Evolutionary conservation across 1,140 invertebrate genomes (phyloP).

Genomic region (Lordiphosa clarofinis): DNA sequence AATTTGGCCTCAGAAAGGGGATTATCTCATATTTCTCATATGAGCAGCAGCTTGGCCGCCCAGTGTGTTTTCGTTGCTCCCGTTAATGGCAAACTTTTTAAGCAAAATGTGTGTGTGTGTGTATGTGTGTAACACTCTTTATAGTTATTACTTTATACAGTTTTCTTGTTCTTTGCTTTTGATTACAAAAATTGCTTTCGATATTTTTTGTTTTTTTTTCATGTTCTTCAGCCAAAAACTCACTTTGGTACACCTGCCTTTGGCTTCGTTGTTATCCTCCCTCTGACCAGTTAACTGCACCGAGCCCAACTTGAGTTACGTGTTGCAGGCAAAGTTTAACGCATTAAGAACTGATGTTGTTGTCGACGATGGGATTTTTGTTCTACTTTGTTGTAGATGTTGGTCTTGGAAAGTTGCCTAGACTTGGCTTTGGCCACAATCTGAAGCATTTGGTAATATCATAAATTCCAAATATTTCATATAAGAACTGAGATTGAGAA

Average conservation of each 20-base stretch:
- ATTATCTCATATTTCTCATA: conserved; percentile 6
- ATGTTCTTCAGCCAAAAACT: conserved; percentile 35
- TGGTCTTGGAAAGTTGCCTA: no score
- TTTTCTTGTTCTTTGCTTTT: conserved; percentile 33
- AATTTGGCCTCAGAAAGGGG: conserved; percentile 4
- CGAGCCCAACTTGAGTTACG: conserved; percentile 53
- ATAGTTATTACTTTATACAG: conserved; percentile 74
- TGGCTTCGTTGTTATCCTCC: neutral
- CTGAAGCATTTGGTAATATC: no score
- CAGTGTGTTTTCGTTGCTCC: conserved; percentile 14
- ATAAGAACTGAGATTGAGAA: no score
- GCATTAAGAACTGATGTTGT: conserved; percentile 65
- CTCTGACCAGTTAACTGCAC: conserved; percentile 37
- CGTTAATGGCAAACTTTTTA: conserved; percentile 46
- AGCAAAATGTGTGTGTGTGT: conserved; percentile 27
- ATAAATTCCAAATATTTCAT: no score
- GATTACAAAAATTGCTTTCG: conserved; percentile 73
- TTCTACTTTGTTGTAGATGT: no score
- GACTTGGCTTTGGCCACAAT: no score
- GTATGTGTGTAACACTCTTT: no score
- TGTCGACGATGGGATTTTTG: conserved; percentile 20
- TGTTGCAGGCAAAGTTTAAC: conserved; percentile 66
- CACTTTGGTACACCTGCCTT: conserved; percentile 55
- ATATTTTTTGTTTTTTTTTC: conserved; percentile 44
- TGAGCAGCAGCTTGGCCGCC: conserved; percentile 34